Evolutionary conservation across 2,888 invertebrate genomes (phyloP).

Genomic region (Leucophenga montana): DNA sequence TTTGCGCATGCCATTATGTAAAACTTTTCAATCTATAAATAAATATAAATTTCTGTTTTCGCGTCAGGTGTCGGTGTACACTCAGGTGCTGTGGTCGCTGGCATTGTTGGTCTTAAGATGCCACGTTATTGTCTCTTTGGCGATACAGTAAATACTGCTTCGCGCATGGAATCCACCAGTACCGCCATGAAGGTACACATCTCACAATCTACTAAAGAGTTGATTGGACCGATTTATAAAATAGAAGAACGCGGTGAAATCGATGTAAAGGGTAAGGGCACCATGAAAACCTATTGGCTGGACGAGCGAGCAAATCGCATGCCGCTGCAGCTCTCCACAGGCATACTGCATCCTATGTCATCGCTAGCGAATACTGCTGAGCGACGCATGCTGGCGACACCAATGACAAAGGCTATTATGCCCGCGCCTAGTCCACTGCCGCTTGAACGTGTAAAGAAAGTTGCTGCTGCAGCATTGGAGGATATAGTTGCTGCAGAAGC

Average conservation of each 20-base stretch:
- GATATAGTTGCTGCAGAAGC: slow-evolving; percentile 44
- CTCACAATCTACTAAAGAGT: slow-evolving; percentile 88
- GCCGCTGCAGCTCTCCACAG: slow-evolving; percentile 71
- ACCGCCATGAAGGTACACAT: slow-evolving; percentile 96
- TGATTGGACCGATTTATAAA: slow-evolving; percentile 83
- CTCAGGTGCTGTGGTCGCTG: slow-evolving; percentile 93
- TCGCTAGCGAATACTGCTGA: slow-evolving; percentile 42
- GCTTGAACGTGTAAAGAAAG: not conserved
- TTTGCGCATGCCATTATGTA: not conserved
- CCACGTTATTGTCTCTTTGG: slow-evolving; percentile 82
- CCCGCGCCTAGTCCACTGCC: slow-evolving; percentile 33
- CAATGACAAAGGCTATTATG: slow-evolving; percentile 45
- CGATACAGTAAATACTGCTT: slow-evolving; percentile 92
- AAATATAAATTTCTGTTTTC: not conserved
- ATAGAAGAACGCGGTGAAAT: slow-evolving; percentile 88
- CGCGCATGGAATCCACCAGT: slow-evolving; percentile 93
- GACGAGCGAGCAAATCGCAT: slow-evolving; percentile 81
- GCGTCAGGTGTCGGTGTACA: slow-evolving; percentile 83
- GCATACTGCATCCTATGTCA: slow-evolving; percentile 59
- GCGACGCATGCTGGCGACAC: slow-evolving; percentile 37
- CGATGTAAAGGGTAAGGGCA: slow-evolving; percentile 92
- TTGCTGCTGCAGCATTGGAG: slow-evolving; percentile 45
- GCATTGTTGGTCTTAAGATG: slow-evolving; percentile 95
- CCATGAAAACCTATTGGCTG: slow-evolving; percentile 93
- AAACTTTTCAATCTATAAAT: no score